Conservation (phyloP, 2,888 invertebrate species). For the Argyresthia albistria region DNA sequence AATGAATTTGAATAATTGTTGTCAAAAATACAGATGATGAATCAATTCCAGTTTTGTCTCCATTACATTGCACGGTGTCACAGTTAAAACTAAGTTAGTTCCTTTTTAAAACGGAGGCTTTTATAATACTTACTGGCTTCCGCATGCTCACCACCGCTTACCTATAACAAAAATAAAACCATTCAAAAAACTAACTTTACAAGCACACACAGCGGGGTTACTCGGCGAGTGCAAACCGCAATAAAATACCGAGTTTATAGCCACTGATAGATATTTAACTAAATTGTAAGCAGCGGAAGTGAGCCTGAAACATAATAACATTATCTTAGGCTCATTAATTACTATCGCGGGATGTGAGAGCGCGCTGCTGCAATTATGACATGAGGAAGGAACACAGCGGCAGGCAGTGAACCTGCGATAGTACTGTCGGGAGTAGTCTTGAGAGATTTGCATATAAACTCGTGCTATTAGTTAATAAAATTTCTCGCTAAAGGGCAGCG, state of each 20-base stretch:
- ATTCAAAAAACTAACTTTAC: neutral
- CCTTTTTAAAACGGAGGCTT: too few species aligned
- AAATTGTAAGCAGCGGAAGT: slow-evolving; percentile 21
- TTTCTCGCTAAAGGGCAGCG: too few species aligned
- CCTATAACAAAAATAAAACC: neutral
- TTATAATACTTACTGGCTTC: too few species aligned
- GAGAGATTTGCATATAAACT: too few species aligned
- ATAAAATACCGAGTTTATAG: slow-evolving; percentile 21
- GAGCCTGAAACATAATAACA: slow-evolving; percentile 8
- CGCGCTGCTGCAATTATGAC: neutral
- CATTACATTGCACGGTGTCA: too few species aligned
- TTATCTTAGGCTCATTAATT: slow-evolving; percentile 1
- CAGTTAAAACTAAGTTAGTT: too few species aligned
- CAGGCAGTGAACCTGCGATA: too few species aligned
- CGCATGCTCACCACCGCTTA: neutral
- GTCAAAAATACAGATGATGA: too few species aligned
- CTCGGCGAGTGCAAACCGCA: slow-evolving; percentile 5
- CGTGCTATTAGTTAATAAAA: too few species aligned
- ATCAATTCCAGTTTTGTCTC: too few species aligned
- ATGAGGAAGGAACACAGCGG: slow-evolving; percentile 4
- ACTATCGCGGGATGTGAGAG: neutral
- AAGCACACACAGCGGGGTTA: neutral
- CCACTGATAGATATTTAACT: slow-evolving; percentile 17
- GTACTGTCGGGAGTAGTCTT: too few species aligned
- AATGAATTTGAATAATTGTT: too few species aligned